Evolutionary conservation across 2,113 vertebrate genomes (phyloP), one percentile per base, ranked within the genome.

Genomic region (Poeciliopsis turrubarensis): DNA sequence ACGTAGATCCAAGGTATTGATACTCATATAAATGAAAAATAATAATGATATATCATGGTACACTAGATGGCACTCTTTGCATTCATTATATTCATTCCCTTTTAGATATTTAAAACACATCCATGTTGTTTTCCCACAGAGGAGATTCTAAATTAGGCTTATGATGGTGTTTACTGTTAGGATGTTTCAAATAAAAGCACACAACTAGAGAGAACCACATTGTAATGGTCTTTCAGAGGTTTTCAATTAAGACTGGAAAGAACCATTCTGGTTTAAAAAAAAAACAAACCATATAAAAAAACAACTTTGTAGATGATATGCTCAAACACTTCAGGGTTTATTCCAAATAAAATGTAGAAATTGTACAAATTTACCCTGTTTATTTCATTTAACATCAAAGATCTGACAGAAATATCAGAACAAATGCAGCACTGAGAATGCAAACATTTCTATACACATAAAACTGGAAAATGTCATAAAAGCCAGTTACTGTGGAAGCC

Each of bases 51-150:
- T 15, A 1, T 0, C 66, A 82, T 30, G 77, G 66, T 30, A 80
- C 91, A 88, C 87, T 61, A 26, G 91, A 66, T 80, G 91, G 72
- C 74, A 63, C 31, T 30, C n/a, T 85, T 31, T 69, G 22, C 73
- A 67, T 78, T 79, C 30, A 65, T 54, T 75, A 54, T 15, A 15
- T 41, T 15, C 3, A 41, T 41, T 4, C 39, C 0, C 12, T 68
- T 51, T 70, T 72, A 86, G 61, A 7, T 47, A 34, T 74, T 65
- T 47, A 5, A 29, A 29, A 27, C 2, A 29, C 27, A 47, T 67
- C n/a, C 65, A 27, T 14, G 37, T 67, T 47, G 14, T 12, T 57
- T 57, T 22, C 51, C 19, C 5, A 54, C 51, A 54, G 22, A 57
- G 51, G 25, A 0, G 34, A 11, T 29, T 57, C 31, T 57, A 65